Percentiles rank a stretch among this genome's conserved stretches.
Conservation (phyloP, 2,888 invertebrate genomes). For the Dryobota labecula region DNA sequence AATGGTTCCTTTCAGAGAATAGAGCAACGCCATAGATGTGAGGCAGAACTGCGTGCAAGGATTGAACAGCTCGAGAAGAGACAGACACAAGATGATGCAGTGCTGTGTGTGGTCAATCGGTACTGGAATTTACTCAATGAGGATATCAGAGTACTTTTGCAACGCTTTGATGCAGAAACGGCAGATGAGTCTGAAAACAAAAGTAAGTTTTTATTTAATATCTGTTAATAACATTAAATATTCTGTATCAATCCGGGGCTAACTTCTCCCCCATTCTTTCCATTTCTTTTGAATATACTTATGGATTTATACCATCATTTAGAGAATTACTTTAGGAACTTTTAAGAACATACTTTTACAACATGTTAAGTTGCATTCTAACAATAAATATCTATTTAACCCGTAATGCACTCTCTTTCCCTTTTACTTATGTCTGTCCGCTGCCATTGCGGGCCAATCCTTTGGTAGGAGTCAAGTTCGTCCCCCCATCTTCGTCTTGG, state of each 20-base stretch:
- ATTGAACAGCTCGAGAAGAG: conserved; percentile 98
- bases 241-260: background rate
- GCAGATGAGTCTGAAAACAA: conserved; percentile 98
- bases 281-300: background rate
- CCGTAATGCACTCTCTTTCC: too few relatives aligned
- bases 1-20: conserved; percentile 91
- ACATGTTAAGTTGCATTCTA: background rate
- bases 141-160: conserved; percentile 97
- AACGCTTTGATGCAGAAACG: conserved; percentile 99
- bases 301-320: background rate
- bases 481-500: too few relatives aligned
- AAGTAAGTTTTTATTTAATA: conserved; percentile 90
- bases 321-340: background rate
- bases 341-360: background rate
- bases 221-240: background rate
- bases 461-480: too few relatives aligned
- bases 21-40: conserved; percentile 97
- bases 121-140: conserved; percentile 99
- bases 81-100: conserved; percentile 99
- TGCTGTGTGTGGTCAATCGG: conserved; percentile 98
- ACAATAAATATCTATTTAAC: too few relatives aligned
- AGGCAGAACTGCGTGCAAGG: conserved; percentile 96
- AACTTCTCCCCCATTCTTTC: too few relatives aligned
- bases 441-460: too few relatives aligned
- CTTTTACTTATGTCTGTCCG: too few relatives aligned